A percentile compares a stretch with the other conserved stretches of the same genome.
Conservation (phyloP, 1,140 invertebrate genomes). For the Dinothrombium tinctorium region DNA sequence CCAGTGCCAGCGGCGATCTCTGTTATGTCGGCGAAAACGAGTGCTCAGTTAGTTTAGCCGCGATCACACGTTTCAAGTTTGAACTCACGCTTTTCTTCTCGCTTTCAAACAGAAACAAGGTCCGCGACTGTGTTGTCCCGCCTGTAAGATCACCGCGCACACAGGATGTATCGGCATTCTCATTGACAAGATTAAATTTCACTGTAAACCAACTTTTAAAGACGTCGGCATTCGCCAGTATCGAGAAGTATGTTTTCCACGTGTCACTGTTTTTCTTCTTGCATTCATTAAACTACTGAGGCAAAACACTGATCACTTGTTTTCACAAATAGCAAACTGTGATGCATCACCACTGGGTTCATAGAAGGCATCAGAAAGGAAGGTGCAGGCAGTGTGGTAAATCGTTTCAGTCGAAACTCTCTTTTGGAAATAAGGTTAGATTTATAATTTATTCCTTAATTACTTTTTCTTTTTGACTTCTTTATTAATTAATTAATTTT, state of each 20-base stretch:
- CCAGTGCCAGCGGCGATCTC: constrained; percentile 64
- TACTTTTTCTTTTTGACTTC: not conserved
- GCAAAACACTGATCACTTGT: constrained; percentile 6
- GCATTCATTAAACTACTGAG: no score
- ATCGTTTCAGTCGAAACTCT: constrained; percentile 76
- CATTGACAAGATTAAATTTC: constrained; percentile 46
- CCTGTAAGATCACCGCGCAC: constrained; percentile 74
- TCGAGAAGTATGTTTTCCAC: constrained; percentile 33
- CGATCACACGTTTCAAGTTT: no score
- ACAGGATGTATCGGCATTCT: constrained; percentile 48
- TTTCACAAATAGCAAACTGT: constrained; percentile 40
- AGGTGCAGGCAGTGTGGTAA: constrained; percentile 75
- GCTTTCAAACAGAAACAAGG: constrained; percentile 31
- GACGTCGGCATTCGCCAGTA: constrained; percentile 78
- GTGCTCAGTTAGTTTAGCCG: constrained; percentile 46
- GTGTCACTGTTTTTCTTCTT: no score
- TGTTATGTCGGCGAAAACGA: constrained; percentile 70
- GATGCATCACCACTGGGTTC: constrained; percentile 88
- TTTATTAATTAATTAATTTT: not conserved
- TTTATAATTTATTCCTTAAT: not conserved
- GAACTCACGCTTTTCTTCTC: not conserved
- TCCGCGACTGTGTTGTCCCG: constrained; percentile 65
- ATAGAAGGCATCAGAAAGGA: constrained; percentile 65
- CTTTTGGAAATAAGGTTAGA: constrained; percentile 35
- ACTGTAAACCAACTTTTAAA: constrained; percentile 73